Conservation (phyloP, 2,113 vertebrate species). For the Rhinolophus ferrumequinum region DNA sequence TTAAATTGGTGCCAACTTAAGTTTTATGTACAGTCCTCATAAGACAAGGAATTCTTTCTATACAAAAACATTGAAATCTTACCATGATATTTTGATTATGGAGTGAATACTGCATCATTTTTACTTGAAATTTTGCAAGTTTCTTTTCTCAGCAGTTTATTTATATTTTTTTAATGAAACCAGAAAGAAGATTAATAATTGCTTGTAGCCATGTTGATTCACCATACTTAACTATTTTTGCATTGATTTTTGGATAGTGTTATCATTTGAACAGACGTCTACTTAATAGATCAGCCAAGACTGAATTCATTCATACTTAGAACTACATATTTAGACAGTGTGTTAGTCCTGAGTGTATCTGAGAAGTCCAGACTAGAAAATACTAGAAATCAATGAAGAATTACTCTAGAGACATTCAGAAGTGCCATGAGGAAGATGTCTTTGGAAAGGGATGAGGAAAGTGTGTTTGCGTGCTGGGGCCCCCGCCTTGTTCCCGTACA, state of each 20-base stretch:
- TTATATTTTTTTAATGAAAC: slow-evolving; percentile 76
- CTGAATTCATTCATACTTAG: background rate
- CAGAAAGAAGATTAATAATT: slow-evolving; percentile 3
- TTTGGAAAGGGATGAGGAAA: background rate
- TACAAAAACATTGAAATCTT: slow-evolving; percentile 40
- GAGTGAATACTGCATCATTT: slow-evolving; percentile 84
- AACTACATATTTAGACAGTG: background rate
- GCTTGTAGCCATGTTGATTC: slow-evolving; percentile 60
- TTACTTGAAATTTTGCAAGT: slow-evolving; percentile 81
- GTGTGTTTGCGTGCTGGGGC: background rate
- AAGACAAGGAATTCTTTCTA: background rate
- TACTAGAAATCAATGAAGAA: background rate
- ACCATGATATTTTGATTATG: slow-evolving; percentile 83
- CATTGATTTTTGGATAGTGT: slow-evolving; percentile 1
- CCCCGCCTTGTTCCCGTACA: no score
- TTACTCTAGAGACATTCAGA: background rate
- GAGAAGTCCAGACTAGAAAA: background rate
- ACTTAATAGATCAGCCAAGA: background rate
- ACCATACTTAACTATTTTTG: background rate
- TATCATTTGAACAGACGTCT: background rate
- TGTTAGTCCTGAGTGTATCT: background rate
- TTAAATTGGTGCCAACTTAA: background rate
- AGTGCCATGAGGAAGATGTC: background rate
- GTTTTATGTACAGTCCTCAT: background rate
- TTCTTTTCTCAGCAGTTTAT: slow-evolving; percentile 78